phyloP scores from a whole-genome alignment of 1,140 invertebrate genomes.

The Chironomus tepperi region DNA sequence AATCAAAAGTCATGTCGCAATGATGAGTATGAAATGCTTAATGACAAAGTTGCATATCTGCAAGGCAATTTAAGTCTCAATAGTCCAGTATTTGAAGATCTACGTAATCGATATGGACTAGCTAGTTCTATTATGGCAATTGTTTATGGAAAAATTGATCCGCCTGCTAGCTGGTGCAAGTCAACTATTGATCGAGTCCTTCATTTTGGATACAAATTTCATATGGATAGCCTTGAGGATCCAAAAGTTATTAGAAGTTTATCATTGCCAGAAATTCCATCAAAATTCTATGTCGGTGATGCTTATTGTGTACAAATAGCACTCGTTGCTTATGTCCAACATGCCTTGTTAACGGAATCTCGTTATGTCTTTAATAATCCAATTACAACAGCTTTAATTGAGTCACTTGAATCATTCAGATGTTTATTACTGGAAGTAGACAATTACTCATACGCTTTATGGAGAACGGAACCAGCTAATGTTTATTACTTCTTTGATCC shows the following conservation, averaged over 20 bases:
- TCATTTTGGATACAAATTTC: not conserved
- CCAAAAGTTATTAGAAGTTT: not conserved
- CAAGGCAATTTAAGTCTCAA: not conserved
- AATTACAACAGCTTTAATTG: not conserved
- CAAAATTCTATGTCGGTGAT: not conserved
- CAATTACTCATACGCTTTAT: not conserved
- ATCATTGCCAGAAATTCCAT: not conserved
- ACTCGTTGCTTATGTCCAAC: not conserved
- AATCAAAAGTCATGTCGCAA: not conserved
- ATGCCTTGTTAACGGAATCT: not conserved
- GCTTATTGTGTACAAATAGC: not conserved
- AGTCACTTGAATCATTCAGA: not conserved
- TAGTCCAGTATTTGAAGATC: not conserved
- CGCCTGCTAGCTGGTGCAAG: not conserved
- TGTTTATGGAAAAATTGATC: not conserved
- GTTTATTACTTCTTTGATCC: not conserved
- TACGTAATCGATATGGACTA: not conserved
- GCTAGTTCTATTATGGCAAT: not conserved
- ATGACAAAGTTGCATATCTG: not conserved
- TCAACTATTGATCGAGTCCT: not conserved
- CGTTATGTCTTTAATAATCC: not conserved
- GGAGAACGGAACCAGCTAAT: not conserved
- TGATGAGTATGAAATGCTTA: not conserved
- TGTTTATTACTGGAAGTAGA: not conserved
- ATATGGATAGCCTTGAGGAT: not conserved